Evolutionary conservation across 2,888 invertebrate genomes (phyloP), one percentile per base, ranked within the genome.

Genomic region (Lissocephala sabroskyi): DNA sequence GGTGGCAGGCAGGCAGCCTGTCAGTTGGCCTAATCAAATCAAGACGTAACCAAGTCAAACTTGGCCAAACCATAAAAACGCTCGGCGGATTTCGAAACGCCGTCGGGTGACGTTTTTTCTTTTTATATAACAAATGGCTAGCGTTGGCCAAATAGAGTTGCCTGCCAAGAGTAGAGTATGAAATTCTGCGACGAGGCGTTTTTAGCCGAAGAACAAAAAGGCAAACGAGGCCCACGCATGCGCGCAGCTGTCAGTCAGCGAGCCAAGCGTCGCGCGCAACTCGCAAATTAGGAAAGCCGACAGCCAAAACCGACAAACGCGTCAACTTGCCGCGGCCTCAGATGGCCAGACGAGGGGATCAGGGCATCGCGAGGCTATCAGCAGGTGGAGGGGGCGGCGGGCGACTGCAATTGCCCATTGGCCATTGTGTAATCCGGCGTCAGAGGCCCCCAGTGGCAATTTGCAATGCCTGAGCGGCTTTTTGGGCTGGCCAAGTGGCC

Each of bases 381-480:
- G n/a, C n/a, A n/a, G n/a, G n/a, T n/a, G n/a, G n/a, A n/a, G n/a
- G n/a, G n/a, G n/a, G n/a, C n/a, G n/a, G n/a, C n/a, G 13, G 13
- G 10, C 13, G 7, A 4, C 13, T 33, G 7, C 13, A 13, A 11
- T 11, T 33, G 33, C 6, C 14, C n/a, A n/a, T 11, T 13, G 9
- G 16, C 33, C 10, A 13, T 33, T 16, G 13, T 13, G 9, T 17
- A 32, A 1, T 13, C 4, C 13, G 11, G 30, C 13, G 6, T 49
- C 51, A 45, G 45, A 36, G 14, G 41, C 29, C 48, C 52, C 47
- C 45, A 56, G 58, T 47, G n/a, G n/a, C 51, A 71, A 70, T 70
- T 70, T 56, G 54, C 50, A 68, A 74, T 73, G 71, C 67, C 71
- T 71, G 57, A 67, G 67, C 62, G 71, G 37, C 44, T 74, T 73